Evolutionary conservation across 2,888 invertebrate species (phyloP), one percentile per base, ranked within the genome.

Genomic region (Ryuthela nishihirai): DNA sequence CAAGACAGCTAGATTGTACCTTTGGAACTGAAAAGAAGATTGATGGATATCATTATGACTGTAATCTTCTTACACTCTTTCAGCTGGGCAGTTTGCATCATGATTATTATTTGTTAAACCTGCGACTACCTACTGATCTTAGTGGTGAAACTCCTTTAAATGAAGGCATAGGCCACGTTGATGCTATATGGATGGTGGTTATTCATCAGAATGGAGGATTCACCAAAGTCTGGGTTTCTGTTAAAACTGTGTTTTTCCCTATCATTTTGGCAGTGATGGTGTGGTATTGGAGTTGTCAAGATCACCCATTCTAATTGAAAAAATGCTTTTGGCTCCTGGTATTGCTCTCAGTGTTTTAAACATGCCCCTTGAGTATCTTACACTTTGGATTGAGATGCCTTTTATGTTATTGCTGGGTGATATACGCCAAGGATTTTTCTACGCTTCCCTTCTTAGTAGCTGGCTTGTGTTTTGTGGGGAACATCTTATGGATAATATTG

Each of bases 401-500:
- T 95, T 88, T 72, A 95, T 98, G 93, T 78, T 95, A 54, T 76
- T 99, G 29, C 73, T 98, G 6, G 87, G 88, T 67, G 99, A 99
- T 75, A 86, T 99, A 59, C 82, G 95, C 54, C 98, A 99, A 76
- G 98, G 98, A 7, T 79, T 95, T 35, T 99, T 99, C 76, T 97
- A 98, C 76, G 91, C 94, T 0, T 87, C 85, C 73, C 78, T 99
- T 12, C 81, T 98, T 55, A 91, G 93, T 2, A 99, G 99, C 74
- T 99, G 99, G 98, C 80, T 99, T 0, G 84, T 99, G 32, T 99
- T 99, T 76, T 90, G 95, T 53, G 98, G 98, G 0, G 99, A 99
- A 75, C 98, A 99, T 77, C 85, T 98, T 80, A 81, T 95, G 76
- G 84, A 64, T 82, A 92, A 80, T 91, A 94, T 70, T 9, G 85